phyloP scores from a whole-genome alignment of 2,797 vertebrate species.

The Xenops minutus region DNA sequence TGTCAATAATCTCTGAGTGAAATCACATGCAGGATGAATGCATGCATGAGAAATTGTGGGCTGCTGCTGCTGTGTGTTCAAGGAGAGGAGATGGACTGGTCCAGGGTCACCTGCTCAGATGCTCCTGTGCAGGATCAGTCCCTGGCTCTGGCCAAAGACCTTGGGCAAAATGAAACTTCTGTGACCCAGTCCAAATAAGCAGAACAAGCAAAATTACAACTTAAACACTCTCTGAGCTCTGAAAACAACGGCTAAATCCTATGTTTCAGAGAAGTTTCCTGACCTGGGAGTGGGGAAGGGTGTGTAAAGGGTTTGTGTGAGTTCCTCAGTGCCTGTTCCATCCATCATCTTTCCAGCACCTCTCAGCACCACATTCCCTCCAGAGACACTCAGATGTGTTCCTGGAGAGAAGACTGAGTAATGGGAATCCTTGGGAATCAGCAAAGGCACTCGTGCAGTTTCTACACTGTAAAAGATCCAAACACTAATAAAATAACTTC shows the following conservation, averaged over 20 bases:
- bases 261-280: fast-evolving
- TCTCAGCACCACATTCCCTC: neutral
- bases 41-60: constrained; percentile 15
- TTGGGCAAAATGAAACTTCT: neutral
- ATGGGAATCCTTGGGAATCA: constrained; percentile 27
- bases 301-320: neutral
- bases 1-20: constrained; percentile 9
- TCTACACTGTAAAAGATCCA: neutral
- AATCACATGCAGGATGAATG: constrained; percentile 16
- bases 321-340: neutral
- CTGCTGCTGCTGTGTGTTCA: constrained; percentile 17
- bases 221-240: neutral
- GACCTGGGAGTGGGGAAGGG: neutral
- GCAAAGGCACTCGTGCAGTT: neutral
- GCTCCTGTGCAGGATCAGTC: neutral
- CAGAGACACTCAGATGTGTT: neutral
- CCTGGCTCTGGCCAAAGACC: neutral
- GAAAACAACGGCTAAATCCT: neutral
- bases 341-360: neutral
- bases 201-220: neutral
- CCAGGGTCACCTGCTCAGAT: constrained; percentile 21
- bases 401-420: neutral
- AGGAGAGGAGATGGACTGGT: constrained; percentile 31
- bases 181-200: neutral
- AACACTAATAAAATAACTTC: neutral